Conservation (phyloP, 2,113 vertebrate species). For the Tyrannus savana region DNA sequence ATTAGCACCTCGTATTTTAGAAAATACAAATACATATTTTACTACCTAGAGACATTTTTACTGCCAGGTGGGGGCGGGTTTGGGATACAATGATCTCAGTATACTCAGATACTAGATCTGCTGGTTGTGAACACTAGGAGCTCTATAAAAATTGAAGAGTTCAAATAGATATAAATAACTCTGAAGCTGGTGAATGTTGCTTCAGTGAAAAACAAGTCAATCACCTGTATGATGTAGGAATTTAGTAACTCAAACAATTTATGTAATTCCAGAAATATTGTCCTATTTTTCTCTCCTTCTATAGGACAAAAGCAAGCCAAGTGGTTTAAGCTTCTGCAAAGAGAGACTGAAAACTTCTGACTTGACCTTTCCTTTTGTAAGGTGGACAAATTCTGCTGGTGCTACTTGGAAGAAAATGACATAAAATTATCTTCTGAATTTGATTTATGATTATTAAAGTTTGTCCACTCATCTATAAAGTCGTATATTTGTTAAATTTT, state of each 20-base stretch:
- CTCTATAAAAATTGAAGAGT: neutral
- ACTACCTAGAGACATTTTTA: neutral
- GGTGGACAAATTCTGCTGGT: neutral
- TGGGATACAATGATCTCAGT: neutral
- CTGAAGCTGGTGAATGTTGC: neutral
- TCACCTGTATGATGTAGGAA: neutral
- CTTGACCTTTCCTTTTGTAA: neutral
- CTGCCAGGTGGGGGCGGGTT: neutral
- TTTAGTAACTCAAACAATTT: neutral
- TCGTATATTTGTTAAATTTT: neutral
- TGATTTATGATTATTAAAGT: neutral
- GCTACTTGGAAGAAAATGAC: neutral
- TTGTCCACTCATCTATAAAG: neutral
- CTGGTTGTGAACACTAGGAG: neutral
- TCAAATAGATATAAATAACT: neutral
- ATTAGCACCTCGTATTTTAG: neutral
- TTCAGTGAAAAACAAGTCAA: neutral
- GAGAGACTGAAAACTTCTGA: neutral
- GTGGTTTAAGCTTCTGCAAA: neutral
- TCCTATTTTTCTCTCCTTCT: neutral
- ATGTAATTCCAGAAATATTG: neutral
- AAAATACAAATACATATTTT: neutral
- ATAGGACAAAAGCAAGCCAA: neutral
- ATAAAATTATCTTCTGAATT: neutral
- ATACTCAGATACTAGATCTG: neutral